phyloP scores from a whole-genome alignment of 2,113 vertebrate genomes.

The Agapornis roseicollis region DNA sequence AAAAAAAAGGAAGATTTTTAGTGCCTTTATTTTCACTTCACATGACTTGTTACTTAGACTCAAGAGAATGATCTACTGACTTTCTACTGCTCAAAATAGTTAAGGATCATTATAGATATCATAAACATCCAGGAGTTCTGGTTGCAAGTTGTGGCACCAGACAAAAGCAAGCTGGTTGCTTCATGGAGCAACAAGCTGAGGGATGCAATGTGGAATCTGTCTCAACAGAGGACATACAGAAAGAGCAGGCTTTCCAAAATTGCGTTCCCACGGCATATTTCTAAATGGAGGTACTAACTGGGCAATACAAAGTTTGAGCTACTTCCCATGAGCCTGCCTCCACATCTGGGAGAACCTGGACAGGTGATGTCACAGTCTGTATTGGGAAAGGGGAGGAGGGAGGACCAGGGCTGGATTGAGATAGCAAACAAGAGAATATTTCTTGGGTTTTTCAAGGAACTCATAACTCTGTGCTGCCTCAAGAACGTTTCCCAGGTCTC shows the following conservation, averaged over 20 bases:
- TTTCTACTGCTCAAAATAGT: rapidly evolving
- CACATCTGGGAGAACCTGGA: background rate
- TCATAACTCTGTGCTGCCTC: background rate
- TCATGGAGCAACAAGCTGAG: background rate
- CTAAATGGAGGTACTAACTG: background rate
- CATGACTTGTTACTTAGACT: background rate
- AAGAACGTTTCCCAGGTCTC: background rate
- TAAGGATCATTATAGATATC: background rate
- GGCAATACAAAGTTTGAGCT: background rate
- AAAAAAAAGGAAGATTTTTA: background rate
- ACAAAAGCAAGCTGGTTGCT: background rate
- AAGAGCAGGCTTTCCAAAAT: background rate
- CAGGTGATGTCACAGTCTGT: background rate
- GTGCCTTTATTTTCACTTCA: background rate
- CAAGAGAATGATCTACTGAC: background rate
- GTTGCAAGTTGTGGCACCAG: background rate
- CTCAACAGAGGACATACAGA: background rate
- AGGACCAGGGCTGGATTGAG: background rate
- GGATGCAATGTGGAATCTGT: background rate
- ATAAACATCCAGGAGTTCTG: background rate
- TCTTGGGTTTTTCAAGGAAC: background rate
- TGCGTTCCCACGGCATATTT: background rate
- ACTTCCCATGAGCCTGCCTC: background rate
- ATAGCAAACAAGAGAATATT: background rate
- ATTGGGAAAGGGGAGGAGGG: background rate